Base-by-base conservation (phyloP, 2,113 vertebrate species). In the Sterrhoptilus dennistouni region DNA sequence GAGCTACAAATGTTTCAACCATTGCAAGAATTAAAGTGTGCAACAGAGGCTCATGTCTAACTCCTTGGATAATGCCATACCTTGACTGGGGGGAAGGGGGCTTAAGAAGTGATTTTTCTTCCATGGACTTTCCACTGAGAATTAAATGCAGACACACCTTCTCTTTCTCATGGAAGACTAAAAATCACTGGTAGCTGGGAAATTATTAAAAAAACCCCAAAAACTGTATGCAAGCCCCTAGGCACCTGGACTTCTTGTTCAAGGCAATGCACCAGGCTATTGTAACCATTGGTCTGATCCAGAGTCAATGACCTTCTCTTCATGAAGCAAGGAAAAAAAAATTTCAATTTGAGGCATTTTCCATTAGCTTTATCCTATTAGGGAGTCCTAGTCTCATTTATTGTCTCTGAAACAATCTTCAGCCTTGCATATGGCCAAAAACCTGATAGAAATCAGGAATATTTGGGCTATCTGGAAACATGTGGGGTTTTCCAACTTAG, bases 231-330 rank as follows among this genome's bases (percentile, higher is more conserved):
- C 50, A 89, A 88, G 68, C 11, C 54, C 42, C 28, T 50, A 29
- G 54, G 35, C 38, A 74, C 20, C n/a, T 90, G 45, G 64, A 42
- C 12, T 72, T 80, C 14, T 45, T 49, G 25, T 40, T 47, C 59
- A 29, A 86, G 29, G 56, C 33, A 68, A 38, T 1, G 7, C 1
- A 5, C 8, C 0, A 0, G 33, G 31, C 36, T n/a, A 6, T 5
- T 5, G 25, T 42, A 23, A 87, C 4, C 20, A 5, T 42, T 50
- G 22, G 4, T 76, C 54, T 69, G 78, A 78, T n/a, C 28, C 45
- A 70, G 20, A 10, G 29, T 45, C 23, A 8, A 12, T 89, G 61
- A 16, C 79, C 17, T 75, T 81, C 50, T 71, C 14, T 89, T 81
- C 42, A 14, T 54, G 33, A 75, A 92, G 40, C 23, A 69, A 78